Base-by-base conservation (phyloP, 2,888 invertebrate species). In the Caenorhabditis drosophilae region DNA sequence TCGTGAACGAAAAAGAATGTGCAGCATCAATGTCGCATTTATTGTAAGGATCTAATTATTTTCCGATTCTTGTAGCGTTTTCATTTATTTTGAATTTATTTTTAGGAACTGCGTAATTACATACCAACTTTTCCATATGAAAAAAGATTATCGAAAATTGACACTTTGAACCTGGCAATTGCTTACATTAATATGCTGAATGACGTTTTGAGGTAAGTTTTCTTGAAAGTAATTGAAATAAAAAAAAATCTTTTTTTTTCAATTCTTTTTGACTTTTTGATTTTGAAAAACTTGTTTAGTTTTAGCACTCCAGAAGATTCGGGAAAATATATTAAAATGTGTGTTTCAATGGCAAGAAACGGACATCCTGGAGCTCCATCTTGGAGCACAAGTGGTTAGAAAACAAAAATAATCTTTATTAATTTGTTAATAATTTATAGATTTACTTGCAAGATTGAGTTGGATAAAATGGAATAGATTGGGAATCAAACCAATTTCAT, bases 401-500 rank as follows among this genome's bases (percentile, higher is more conserved):
- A 27, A 42, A 18, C 11, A n/a, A 11, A n/a, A 4, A 9, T 11
- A 35, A 27, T 12, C n/a, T 41, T 15, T 12, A 47, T 31, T 34
- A 34, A 9, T 31, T 35, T 15, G 44, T 38, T 23, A 7, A 6
- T 36, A n/a, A n/a, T 31, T 35, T 83, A 1, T 86, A 97, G 97
- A 97, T 89, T 87, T 98, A 74, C 94, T 96, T 1, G 96, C 97
- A 0, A 88, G 97, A 55, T 87, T 98, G 26, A 94, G 94, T 0
- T 98, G 97, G 97, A 96, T 98, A 78, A 95, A 96, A 84, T 98
- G 97, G 97, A 93, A 95, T 85, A 94, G 93, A 84, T 88, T 98
- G 1, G 97, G 97, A 0, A 93, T 96, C 42, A 56, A 76, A 22
- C 70, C 77, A 4, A 66, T 78, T 40, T 31, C 51, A 4, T 77